Evolutionary conservation across 30 jellyfish, hydroid and myxozoan genomes (phyloP).

Genomic region (Hydractinia symbiolongicarpus): DNA sequence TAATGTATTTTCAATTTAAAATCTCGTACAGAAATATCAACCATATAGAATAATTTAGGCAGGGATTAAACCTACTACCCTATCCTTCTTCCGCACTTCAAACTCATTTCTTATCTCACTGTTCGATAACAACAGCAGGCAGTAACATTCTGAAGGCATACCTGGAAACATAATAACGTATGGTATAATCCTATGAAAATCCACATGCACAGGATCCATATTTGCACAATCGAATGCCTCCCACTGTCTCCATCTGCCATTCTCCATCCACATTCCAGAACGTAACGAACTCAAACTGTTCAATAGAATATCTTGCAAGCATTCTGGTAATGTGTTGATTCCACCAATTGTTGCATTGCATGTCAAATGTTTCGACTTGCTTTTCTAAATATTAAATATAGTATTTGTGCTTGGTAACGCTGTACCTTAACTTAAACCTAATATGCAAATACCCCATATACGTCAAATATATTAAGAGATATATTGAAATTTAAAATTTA

Average conservation of each 20-base stretch:
- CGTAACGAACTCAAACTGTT: constrained; percentile 90
- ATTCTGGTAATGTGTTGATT: constrained; percentile 72
- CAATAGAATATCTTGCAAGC: constrained; percentile 83
- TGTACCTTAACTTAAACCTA: no score
- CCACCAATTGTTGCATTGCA: constrained; percentile 68
- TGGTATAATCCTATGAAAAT: constrained; percentile 90
- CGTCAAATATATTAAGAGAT: no score
- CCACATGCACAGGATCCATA: constrained; percentile 98
- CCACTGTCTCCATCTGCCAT: constrained; percentile 99
- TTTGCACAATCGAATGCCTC: constrained; percentile 97
- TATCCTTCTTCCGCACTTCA: no score
- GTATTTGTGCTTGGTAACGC: no score
- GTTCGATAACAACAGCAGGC: no score
- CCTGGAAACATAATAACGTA: constrained; percentile 93
- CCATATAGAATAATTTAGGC: no score
- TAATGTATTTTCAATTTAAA: no score
- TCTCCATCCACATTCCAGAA: constrained; percentile 98
- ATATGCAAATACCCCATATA: no score
- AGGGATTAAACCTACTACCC: no score
- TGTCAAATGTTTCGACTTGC: constrained; percentile 18
- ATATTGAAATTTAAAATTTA: no score
- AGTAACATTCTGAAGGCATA: neutral
- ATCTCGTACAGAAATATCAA: no score
- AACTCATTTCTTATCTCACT: no score
- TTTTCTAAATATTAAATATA: neutral